phyloP scores from a whole-genome alignment of 2,113 vertebrate species.

The Petroica traversi region DNA sequence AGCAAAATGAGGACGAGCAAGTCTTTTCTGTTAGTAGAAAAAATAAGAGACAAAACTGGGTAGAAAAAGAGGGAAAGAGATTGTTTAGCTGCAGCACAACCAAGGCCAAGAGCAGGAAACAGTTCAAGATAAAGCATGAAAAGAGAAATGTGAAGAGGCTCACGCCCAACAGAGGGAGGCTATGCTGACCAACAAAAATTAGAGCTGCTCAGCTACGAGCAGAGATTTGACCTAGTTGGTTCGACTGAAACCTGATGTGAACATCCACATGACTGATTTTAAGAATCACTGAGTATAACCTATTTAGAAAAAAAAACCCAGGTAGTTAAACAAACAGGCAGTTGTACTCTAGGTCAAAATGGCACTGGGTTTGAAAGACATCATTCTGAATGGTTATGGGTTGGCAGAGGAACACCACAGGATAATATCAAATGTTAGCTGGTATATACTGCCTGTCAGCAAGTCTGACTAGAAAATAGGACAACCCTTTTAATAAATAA shows the following conservation, averaged over 20 bases:
- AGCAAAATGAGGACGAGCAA: background rate
- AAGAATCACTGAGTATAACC: constrained; percentile 8
- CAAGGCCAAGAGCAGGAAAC: background rate
- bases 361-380: background rate
- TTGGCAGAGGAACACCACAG: background rate
- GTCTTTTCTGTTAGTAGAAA: background rate
- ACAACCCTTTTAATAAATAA: background rate
- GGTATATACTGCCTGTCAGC: background rate
- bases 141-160: background rate
- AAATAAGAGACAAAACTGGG: background rate
- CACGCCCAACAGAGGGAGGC: background rate
- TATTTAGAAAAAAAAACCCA: background rate
- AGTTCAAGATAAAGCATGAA: background rate
- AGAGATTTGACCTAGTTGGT: constrained; percentile 49
- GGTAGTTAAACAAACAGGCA: background rate
- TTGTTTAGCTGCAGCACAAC: background rate
- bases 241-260: constrained; percentile 7
- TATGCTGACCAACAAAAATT: background rate
- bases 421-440: background rate
- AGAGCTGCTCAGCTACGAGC: background rate
- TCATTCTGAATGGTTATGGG: background rate
- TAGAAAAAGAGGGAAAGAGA: background rate
- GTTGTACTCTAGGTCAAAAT: background rate
- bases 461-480: background rate
- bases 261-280: constrained; percentile 37